Percentiles rank a stretch among this genome's conserved stretches.
phyloP scores from a whole-genome alignment of 2,113 vertebrate species.

The Recurvirostra avosetta region DNA sequence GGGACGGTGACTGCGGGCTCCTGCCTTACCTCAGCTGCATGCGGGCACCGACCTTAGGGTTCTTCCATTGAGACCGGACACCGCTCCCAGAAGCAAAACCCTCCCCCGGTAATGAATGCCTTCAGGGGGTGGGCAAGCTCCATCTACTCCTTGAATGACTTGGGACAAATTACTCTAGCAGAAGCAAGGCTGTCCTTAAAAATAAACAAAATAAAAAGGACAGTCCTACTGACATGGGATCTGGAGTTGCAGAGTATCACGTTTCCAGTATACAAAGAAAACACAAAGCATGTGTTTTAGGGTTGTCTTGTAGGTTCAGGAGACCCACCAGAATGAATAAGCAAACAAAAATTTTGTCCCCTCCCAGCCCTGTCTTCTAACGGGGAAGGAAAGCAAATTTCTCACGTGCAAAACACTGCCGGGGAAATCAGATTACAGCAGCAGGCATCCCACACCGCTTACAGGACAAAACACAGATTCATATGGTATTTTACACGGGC shows the following conservation, averaged over 20 bases:
- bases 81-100: background rate
- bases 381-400: background rate
- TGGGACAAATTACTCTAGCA: background rate
- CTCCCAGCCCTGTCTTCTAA: background rate
- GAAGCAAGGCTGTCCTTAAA: background rate
- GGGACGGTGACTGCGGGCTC: background rate
- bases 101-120: background rate
- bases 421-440: background rate
- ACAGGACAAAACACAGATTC: background rate
- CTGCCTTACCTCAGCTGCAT: background rate
- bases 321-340: background rate
- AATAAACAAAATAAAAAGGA: background rate
- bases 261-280: background rate
- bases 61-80: background rate
- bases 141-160: background rate
- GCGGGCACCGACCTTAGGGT: background rate
- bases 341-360: background rate
- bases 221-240: background rate
- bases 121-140: background rate
- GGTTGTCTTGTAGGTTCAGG: background rate
- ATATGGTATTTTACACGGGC: background rate
- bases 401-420: background rate
- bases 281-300: background rate
- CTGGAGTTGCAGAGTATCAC: background rate
- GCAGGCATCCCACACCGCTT: rapidly evolving